Evolutionary conservation across 2,113 vertebrate genomes (phyloP).

Genomic region (Gymnobelideus leadbeateri): DNA sequence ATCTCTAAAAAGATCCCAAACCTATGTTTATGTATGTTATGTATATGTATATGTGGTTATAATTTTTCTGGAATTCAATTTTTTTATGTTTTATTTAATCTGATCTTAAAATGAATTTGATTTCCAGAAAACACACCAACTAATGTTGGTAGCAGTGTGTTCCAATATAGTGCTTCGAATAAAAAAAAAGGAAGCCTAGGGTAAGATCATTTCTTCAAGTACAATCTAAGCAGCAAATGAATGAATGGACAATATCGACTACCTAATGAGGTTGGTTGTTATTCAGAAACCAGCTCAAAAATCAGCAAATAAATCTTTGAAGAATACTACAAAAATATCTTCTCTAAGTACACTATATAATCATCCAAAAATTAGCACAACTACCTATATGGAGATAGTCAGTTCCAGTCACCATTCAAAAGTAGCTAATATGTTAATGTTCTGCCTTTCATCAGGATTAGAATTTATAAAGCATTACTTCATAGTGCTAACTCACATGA

Average conservation of each 20-base stretch:
- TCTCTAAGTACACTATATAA: neutral
- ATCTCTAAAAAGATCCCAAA: neutral
- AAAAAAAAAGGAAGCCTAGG: conserved; percentile 11
- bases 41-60: too few relatives aligned
- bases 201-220: neutral
- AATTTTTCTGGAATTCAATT: neutral
- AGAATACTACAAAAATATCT: neutral
- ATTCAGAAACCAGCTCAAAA: neutral
- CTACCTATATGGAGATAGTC: neutral
- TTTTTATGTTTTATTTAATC: conserved; percentile 1
- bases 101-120: conserved; percentile 23
- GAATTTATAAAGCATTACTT: neutral
- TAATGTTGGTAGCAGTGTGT: neutral
- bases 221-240: neutral
- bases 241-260: neutral
- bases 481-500: neutral
- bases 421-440: too few relatives aligned
- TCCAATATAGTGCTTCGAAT: neutral
- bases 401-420: neutral
- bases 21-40: neutral
- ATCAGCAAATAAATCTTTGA: neutral
- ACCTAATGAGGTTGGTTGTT: neutral
- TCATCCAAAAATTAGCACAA: neutral
- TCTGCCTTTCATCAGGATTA: neutral
- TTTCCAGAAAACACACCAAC: neutral